Evolutionary conservation across 37 sponge, comb jelly and placozoan genomes (phyloP).

Genomic region (Chondrosia reniformis): DNA sequence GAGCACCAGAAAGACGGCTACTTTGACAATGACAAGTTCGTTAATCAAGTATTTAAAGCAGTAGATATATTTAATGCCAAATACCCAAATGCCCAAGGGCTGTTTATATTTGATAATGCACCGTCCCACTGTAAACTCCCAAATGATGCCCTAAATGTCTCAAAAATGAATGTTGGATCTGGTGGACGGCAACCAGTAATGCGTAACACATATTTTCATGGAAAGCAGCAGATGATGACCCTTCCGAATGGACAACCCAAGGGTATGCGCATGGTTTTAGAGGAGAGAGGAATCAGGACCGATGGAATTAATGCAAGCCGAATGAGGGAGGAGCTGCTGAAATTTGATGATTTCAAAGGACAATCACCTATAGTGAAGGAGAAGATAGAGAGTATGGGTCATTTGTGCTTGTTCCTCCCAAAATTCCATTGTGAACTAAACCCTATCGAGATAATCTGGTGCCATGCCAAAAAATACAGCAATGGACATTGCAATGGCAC

Average conservation of each 20-base stretch:
- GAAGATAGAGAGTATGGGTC: conserved; percentile 22
- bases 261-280: conserved; percentile 27
- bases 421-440: conserved; percentile 53
- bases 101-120: conserved; percentile 48
- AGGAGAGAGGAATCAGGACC: conserved; percentile 55
- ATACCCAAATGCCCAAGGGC: too few relatives aligned
- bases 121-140: conserved; percentile 23
- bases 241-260: conserved; percentile 27
- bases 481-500: conserved; percentile 34
- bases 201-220: conserved; percentile 36
- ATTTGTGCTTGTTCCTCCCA: conserved; percentile 31
- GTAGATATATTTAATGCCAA: too few relatives aligned
- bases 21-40: too few relatives aligned
- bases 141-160: conserved; percentile 29
- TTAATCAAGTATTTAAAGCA: too few relatives aligned
- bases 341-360: conserved; percentile 34
- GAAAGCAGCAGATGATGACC: conserved; percentile 26
- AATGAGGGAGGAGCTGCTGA: conserved; percentile 30
- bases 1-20: too few relatives aligned
- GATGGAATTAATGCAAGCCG: conserved; percentile 31
- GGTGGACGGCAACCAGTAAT: conserved; percentile 58
- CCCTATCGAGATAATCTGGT: conserved; percentile 46
- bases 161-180: conserved; percentile 48
- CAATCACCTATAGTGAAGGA: conserved; percentile 21
- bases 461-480: conserved; percentile 37